phyloP scores from a whole-genome alignment of 2,888 invertebrate species.

The Bombyx huttoni region DNA sequence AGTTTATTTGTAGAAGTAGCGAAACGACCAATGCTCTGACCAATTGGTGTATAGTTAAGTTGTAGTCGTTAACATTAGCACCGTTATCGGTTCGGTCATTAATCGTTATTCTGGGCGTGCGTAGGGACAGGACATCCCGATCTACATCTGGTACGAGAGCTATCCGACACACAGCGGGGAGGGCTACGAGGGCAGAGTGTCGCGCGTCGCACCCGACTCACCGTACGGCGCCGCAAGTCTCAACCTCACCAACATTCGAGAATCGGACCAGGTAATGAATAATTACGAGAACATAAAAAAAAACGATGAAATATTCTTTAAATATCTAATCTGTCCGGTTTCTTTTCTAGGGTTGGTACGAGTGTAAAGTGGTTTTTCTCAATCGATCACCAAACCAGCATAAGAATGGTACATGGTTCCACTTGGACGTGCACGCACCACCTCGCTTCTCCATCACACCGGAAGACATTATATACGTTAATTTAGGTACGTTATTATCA shows the following conservation, averaged over 20 bases:
- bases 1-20: background rate
- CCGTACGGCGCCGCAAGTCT: constrained; percentile 93
- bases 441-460: constrained; percentile 96
- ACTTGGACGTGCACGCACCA: constrained; percentile 97
- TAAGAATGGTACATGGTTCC: constrained; percentile 98
- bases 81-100: constrained; percentile 21
- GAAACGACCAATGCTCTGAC: background rate
- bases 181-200: constrained; percentile 93
- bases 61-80: constrained; percentile 22
- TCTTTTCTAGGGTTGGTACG: constrained; percentile 86
- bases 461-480: constrained; percentile 96
- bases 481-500: constrained; percentile 72
- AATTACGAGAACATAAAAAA: background rate
- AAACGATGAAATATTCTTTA: background rate
- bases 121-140: constrained; percentile 95
- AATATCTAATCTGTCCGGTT: background rate
- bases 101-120: constrained; percentile 30
- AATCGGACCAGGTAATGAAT: constrained; percentile 84
- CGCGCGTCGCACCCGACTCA: constrained; percentile 89
- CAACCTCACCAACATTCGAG: constrained; percentile 94
- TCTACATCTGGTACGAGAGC: constrained; percentile 98
- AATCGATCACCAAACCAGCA: constrained; percentile 93
- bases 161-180: constrained; percentile 97
- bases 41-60: constrained; percentile 13
- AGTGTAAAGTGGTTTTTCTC: constrained; percentile 95